Base-by-base conservation (phyloP, 1,140 invertebrate species). In the Sitodiplosis mosellana region DNA sequence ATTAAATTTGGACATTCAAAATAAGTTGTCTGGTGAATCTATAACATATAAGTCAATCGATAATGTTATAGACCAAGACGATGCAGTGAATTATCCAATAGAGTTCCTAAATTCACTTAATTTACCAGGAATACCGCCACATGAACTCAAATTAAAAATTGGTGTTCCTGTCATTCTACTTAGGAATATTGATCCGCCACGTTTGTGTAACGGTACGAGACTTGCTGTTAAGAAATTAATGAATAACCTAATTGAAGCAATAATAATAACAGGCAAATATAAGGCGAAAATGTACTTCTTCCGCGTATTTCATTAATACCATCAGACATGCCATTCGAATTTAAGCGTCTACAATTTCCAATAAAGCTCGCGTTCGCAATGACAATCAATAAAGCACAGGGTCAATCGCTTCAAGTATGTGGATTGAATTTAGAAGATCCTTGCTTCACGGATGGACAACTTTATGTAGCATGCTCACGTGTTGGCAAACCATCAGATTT, bases 351-450 rank as follows among this genome's bases (percentile, higher is more conserved):
- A 14, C 47, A 55, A n/a, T 54, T 55, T 21, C 49, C 45, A 27
- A 36, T 76, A 1, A 52, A 61, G 48, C 48, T 68, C 2, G 54
- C 57, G 2, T 75, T 72, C 57, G 64, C 69, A 20, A 70, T 73
- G 55, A 69, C 70, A 1, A 69, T 75, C 2, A 74, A 75, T 55
- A 75, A 75, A 60, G 53, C 68, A 5, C 72, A 77, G 57, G 69
- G 72, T 7, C 69, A 74, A 55, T 58, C 59, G 27, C 55, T 60
- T 51, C 48, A 55, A 41, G 53, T 59, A 45, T 53, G 50, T 49
- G 61, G 64, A 17, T 33, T 68, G 45, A 48, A 63, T 54, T 57
- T 70, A 37, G 48, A 54, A 51, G 49, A 11, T 34, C 17, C 37
- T 49, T 33, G 53, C 53, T 42, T 53, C 52, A 40, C 50, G n/a